phyloP scores from a whole-genome alignment of 2,113 vertebrate species.

The Arenaria interpres region DNA sequence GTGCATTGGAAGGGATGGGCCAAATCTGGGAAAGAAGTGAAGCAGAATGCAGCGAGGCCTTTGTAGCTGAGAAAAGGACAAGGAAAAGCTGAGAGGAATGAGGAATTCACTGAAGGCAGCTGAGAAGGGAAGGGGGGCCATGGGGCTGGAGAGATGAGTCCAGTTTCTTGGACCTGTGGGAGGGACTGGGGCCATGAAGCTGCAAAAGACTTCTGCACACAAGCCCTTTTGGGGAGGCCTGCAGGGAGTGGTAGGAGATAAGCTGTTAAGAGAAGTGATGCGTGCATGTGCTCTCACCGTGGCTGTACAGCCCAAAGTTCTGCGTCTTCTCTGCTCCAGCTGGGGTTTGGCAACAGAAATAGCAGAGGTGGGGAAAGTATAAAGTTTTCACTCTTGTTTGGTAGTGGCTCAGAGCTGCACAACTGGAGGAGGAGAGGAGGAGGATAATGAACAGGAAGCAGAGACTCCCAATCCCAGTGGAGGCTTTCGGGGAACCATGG shows the following conservation, averaged over 20 bases:
- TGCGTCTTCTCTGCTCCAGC: background rate
- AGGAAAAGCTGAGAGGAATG: background rate
- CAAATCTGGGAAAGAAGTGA: background rate
- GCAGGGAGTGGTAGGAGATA: background rate
- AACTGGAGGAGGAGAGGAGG: constrained; percentile 81
- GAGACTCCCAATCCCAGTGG: constrained; percentile 85
- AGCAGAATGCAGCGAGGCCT: background rate
- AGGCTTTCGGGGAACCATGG: constrained; percentile 91
- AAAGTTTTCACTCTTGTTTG: background rate
- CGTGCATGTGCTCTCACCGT: background rate
- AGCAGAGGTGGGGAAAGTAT: background rate
- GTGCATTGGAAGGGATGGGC: background rate
- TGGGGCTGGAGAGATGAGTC: background rate
- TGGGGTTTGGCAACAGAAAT: background rate
- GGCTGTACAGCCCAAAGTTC: background rate
- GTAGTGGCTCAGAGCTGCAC: constrained; percentile 84
- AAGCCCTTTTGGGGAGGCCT: background rate
- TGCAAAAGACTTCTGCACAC: background rate
- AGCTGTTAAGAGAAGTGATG: background rate
- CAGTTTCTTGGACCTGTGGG: background rate
- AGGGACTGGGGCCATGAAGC: background rate
- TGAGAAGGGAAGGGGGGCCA: background rate
- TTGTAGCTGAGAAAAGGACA: background rate
- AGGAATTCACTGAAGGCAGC: background rate
- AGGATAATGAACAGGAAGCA: constrained; percentile 82